Conservation (phyloP, 2,797 vertebrate species). For the Pterois miles region DNA sequence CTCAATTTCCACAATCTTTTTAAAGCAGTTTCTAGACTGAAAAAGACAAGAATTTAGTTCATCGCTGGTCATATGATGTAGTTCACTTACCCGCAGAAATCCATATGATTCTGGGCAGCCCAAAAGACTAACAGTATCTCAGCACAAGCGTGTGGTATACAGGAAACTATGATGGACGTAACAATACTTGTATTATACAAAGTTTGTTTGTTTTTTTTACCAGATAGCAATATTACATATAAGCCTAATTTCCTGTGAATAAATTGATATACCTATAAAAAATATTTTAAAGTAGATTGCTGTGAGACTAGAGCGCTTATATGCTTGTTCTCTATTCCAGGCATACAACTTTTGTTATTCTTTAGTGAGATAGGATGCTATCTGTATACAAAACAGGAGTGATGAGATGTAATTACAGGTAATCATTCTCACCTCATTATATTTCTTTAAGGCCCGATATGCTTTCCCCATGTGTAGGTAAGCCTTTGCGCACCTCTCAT, state of each 20-base stretch:
- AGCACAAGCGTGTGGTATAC: neutral
- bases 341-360: neutral
- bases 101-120: neutral
- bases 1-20: constrained; percentile 86
- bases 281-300: neutral
- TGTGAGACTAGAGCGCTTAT: neutral
- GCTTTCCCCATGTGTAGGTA: constrained; percentile 92
- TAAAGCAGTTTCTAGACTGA: constrained; percentile 88
- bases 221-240: constrained; percentile 1
- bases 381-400: neutral
- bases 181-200: neutral
- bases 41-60: constrained; percentile 33
- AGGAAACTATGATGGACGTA: constrained; percentile 1
- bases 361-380: constrained; percentile 1
- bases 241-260: neutral
- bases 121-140: neutral
- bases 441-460: constrained; percentile 84
- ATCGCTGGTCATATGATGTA: constrained; percentile 18
- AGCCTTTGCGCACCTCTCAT: constrained; percentile 88
- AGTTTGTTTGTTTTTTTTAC: neutral
- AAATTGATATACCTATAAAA: neutral
- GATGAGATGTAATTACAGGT: constrained; percentile 22
- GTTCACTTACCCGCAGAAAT: constrained; percentile 9
- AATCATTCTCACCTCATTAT: constrained; percentile 79
- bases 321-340: neutral